phyloP scores from a whole-genome alignment of 2,113 vertebrate genomes.

The Sinocyclocheilus anophthalmus region DNA sequence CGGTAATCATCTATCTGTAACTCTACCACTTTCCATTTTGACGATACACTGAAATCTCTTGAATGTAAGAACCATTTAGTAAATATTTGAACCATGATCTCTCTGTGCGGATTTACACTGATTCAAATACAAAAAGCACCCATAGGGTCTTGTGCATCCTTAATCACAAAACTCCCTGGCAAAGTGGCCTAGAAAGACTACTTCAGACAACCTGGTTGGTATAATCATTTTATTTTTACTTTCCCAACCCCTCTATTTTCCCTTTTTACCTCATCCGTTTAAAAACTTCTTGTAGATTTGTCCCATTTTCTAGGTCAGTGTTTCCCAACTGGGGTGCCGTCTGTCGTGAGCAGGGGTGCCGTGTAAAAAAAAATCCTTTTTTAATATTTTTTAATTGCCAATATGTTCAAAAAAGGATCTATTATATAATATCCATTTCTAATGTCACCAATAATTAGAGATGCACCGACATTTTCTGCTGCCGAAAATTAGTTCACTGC shows the following conservation, averaged over 20 bases:
- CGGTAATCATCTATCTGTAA: background rate
- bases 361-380: too few relatives aligned
- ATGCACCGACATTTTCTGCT: too few relatives aligned
- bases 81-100: background rate
- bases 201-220: constrained; percentile 90
- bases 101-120: constrained; percentile 80
- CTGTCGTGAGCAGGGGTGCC: too few relatives aligned
- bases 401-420: too few relatives aligned
- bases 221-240: background rate
- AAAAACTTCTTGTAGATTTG: background rate
- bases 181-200: constrained; percentile 87
- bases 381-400: too few relatives aligned
- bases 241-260: background rate
- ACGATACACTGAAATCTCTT: background rate
- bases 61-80: background rate
- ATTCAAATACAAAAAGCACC: constrained; percentile 95
- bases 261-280: background rate
- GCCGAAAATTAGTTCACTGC: too few relatives aligned
- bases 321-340: too few relatives aligned
- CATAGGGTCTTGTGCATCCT: constrained; percentile 91
- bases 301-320: background rate
- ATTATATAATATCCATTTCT: too few relatives aligned
- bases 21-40: background rate
- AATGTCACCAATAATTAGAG: too few relatives aligned
- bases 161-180: constrained; percentile 97